Base-by-base conservation (phyloP, 1,140 invertebrate species). In the Ephestia elutella region DNA sequence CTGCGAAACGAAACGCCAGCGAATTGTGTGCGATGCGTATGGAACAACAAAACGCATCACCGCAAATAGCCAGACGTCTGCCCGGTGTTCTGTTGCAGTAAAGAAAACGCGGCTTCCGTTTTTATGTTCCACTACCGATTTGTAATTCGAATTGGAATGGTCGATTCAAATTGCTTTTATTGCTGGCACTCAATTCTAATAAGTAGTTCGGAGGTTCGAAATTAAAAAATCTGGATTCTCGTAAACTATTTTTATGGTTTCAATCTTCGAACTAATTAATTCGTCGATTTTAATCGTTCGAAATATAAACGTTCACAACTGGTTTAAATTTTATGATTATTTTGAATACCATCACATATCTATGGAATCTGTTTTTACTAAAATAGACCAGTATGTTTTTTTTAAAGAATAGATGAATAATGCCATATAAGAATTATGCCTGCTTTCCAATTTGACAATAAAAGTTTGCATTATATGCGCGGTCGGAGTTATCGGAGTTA, bases 31-130 rank as follows among this genome's bases (percentile, higher is more conserved):
- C 60, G 65, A 64, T 66, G 63, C 64, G 57, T 66, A 60, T 62
- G 58, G 66, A 72, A 72, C 59, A 72, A 72, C 70, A 68, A 69
- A 72, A 72, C 70, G 64, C 50, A 65, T 62, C 50, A 55, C 55
- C 60, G 55, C 54, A 67, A 72, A 72, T 72, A 72, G 66, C 62
- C 63, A 62, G 59, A 56, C 63, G 57, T 64, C 60, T 68, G 56
- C 57, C 59, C 49, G 49, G 54, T 57, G 60, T 61, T 32, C 66
- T 54, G 57, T 68, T 60, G 61, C 61, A 68, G 49, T 49, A 18
- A 56, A 28, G n/a, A 32, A 35, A 55, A 50, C 59, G 59, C 53
- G 32, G 50, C 50, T 53, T 53, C 50, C 50, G 50, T 53, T 53
- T 44, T 53, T 53, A 53, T 53, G 50, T 53, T 53, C 50, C 50